A percentile compares a stretch with the other conserved stretches of the same genome.
Evolutionary conservation across 2,888 invertebrate genomes (phyloP).

Genomic region (Julus scanicus): DNA sequence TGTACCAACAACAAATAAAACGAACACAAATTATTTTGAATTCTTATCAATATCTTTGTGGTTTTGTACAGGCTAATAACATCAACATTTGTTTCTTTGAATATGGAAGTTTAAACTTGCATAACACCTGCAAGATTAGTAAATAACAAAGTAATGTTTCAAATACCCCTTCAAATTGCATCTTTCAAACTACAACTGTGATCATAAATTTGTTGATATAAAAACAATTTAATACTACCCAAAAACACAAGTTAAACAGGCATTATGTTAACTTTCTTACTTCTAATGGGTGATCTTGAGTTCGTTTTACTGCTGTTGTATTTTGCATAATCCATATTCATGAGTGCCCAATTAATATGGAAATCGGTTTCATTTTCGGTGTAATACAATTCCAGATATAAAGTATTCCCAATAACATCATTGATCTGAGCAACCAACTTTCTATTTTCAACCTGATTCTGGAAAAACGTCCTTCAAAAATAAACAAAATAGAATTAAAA

Average conservation of each 20-base stretch:
- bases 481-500: background rate
- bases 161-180: background rate
- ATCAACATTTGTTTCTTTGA: too few species aligned
- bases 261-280: background rate
- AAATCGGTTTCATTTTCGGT: conserved; percentile 15
- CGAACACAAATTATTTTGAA: background rate
- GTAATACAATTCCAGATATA: conserved; percentile 12
- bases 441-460: background rate
- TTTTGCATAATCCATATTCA: background rate
- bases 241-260: background rate
- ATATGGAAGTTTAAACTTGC: background rate
- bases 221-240: background rate
- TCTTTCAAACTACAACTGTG: background rate
- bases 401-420: conserved; percentile 5
- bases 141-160: too few species aligned
- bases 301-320: background rate
- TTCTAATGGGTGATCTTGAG: background rate
- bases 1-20: background rate
- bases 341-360: background rate
- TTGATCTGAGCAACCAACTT: conserved; percentile 42
- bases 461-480: background rate
- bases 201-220: background rate
- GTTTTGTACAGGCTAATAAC: too few species aligned
- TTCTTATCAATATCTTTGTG: too few species aligned
- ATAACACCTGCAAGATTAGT: background rate